Conservation (phyloP, 2,888 invertebrate species). For the Chymomyza procnemis region DNA sequence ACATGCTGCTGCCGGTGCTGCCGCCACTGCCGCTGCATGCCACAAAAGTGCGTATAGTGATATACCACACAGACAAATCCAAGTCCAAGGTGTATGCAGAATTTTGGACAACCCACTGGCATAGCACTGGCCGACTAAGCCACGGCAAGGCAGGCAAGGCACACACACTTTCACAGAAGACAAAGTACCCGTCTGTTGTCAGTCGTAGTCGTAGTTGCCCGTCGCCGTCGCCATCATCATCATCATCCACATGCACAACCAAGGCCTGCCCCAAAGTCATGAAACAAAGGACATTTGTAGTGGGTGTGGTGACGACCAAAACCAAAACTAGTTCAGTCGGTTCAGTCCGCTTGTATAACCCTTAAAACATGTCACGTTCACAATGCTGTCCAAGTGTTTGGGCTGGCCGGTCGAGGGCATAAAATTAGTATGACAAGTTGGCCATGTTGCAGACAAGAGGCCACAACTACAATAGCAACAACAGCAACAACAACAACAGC, state of each 20-base stretch:
- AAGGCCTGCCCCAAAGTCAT: neutral
- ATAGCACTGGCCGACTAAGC: neutral
- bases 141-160: neutral
- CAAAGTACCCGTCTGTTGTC: neutral
- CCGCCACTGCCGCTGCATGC: neutral
- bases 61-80: neutral
- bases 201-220: neutral
- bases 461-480: slow-evolving; percentile 5
- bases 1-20: too few relatives aligned
- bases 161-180: neutral
- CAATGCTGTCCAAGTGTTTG: slow-evolving; percentile 4
- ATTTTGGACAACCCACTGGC: neutral
- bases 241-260: too few relatives aligned
- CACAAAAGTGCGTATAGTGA: neutral
- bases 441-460: slow-evolving; percentile 42
- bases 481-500: slow-evolving; percentile 20
- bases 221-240: neutral
- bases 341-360: neutral
- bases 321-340: neutral
- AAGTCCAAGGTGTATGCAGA: neutral
- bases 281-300: neutral
- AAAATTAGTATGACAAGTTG: slow-evolving; percentile 68
- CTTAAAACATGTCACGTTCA: neutral
- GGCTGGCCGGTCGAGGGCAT: slow-evolving; percentile 22
- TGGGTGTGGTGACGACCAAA: neutral